Conservation (phyloP, 2,797 vertebrate genomes). For the Parambassis ranga region DNA sequence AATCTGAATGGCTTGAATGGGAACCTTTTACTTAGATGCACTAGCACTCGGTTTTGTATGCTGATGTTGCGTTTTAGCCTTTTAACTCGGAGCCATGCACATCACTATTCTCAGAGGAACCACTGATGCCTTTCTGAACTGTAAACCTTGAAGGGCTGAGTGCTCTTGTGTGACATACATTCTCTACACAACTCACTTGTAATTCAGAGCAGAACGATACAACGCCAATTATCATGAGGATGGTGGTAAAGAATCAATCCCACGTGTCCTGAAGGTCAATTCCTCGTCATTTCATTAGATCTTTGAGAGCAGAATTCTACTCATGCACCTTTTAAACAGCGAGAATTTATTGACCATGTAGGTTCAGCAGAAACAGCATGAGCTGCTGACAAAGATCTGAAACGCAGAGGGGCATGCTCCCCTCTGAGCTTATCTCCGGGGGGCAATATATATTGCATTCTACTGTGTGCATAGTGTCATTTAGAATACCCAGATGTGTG, state of each 20-base stretch:
- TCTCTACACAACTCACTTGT: slow-evolving; percentile 56
- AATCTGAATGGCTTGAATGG: slow-evolving; percentile 14
- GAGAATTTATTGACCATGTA: slow-evolving; percentile 60
- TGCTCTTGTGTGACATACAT: slow-evolving; percentile 62
- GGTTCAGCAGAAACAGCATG: slow-evolving; percentile 49
- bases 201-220: slow-evolving; percentile 68
- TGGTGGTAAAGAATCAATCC: slow-evolving; percentile 69
- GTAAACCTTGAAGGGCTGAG: slow-evolving; percentile 70
- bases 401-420: slow-evolving; percentile 46
- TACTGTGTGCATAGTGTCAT: slow-evolving; percentile 21
- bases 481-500: slow-evolving; percentile 20
- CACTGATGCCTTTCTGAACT: slow-evolving; percentile 64
- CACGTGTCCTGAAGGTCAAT: slow-evolving; percentile 72
- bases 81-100: slow-evolving; percentile 45
- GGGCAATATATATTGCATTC: slow-evolving; percentile 15
- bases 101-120: slow-evolving; percentile 52
- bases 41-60: slow-evolving; percentile 22
- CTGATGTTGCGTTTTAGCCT: slow-evolving; percentile 49
- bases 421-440: slow-evolving; percentile 31
- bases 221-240: slow-evolving; percentile 71
- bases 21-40: slow-evolving; percentile 12
- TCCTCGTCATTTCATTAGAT: slow-evolving; percentile 68
- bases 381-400: slow-evolving; percentile 62
- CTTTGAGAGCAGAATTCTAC: slow-evolving; percentile 55
- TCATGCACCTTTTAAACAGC: slow-evolving; percentile 57